Conservation (phyloP, 2,113 vertebrate genomes). For the Enhydra lutris region DNA sequence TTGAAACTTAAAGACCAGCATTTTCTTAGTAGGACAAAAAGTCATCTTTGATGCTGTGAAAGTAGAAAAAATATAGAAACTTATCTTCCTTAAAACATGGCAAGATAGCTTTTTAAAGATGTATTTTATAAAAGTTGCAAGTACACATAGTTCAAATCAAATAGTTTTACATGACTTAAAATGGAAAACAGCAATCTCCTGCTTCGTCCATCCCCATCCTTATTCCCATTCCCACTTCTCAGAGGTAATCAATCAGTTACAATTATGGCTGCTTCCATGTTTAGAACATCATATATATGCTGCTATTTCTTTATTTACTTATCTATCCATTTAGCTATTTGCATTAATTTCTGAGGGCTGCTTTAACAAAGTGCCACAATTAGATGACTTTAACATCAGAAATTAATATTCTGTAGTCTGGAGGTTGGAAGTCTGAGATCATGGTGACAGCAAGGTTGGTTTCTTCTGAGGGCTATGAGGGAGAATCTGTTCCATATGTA, state of each 20-base stretch:
- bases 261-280: not conserved
- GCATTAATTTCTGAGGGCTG: not conserved
- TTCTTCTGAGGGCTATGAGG: not conserved
- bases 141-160: not conserved
- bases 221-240: not conserved
- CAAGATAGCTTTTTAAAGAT: slow-evolving; percentile 31
- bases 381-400: not conserved
- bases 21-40: slow-evolving; percentile 43
- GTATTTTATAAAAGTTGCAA: slow-evolving; percentile 15
- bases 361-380: not conserved
- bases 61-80: slow-evolving; percentile 17
- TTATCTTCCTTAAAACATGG: slow-evolving; percentile 42
- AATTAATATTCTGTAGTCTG: not conserved
- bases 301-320: not conserved
- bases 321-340: not conserved
- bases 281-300: not conserved
- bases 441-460: not conserved
- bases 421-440: not conserved
- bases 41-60: not conserved
- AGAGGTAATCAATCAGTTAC: not conserved
- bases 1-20: not conserved
- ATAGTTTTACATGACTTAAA: not conserved
- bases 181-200: not conserved
- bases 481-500: not conserved
- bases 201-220: not conserved